Conservation (phyloP, 2,113 vertebrate species). For the Cynoglossus semilaevis region DNA sequence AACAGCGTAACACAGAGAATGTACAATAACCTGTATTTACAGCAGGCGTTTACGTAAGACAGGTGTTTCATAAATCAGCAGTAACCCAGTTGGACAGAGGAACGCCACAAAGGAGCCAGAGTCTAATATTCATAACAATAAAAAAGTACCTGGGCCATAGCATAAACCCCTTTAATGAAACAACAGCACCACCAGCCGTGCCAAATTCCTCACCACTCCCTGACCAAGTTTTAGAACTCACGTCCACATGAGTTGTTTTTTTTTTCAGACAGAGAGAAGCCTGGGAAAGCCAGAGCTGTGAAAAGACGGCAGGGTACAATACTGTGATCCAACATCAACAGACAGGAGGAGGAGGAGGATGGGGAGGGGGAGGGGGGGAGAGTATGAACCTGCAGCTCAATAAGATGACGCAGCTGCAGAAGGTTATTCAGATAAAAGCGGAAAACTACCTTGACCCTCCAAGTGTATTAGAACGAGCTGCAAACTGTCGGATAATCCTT, state of each 20-base stretch:
- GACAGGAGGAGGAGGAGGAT: conserved; percentile 7
- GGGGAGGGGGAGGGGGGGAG: no score
- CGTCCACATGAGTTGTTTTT: conserved; percentile 32
- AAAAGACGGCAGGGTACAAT: conserved; percentile 10
- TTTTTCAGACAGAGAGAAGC: conserved; percentile 35
- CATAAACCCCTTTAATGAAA: conserved; percentile 22
- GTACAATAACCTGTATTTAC: background rate
- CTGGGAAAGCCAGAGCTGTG: conserved; percentile 51
- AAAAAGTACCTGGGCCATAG: conserved; percentile 32
- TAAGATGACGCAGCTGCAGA: conserved; percentile 29
- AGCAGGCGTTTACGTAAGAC: conserved; percentile 33
- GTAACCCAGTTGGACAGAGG: conserved; percentile 16
- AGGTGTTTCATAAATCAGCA: conserved; percentile 11
- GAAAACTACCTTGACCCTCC: background rate
- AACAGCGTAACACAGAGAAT: background rate
- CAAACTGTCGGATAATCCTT: background rate
- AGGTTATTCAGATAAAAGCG: background rate
- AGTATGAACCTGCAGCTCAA: conserved; percentile 31
- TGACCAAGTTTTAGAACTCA: conserved; percentile 1
- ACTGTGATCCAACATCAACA: conserved; percentile 45
- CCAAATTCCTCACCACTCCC: conserved; percentile 17
- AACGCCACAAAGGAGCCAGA: background rate
- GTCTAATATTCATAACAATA: conserved; percentile 18
- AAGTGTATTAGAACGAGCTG: background rate
- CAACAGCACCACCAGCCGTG: conserved; percentile 27